Conservation (phyloP, 2,888 invertebrate genomes). For the Laothoe populi region DNA sequence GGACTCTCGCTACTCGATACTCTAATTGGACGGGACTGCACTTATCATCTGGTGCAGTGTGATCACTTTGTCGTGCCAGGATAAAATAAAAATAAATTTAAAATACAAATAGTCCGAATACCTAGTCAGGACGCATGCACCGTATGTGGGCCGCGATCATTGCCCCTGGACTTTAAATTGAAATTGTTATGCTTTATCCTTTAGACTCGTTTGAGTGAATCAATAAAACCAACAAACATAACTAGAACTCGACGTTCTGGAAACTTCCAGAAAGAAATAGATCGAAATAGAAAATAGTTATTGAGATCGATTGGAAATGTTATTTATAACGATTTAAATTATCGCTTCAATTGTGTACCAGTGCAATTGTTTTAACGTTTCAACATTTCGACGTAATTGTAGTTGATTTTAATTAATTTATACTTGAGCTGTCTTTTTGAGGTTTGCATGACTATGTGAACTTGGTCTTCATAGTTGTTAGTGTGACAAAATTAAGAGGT, state of each 20-base stretch:
- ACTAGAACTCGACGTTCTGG: neutral
- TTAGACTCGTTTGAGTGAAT: conserved; percentile 6
- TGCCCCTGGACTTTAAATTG: conserved; percentile 19
- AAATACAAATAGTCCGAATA: neutral
- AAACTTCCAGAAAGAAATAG: neutral
- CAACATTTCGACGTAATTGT: neutral
- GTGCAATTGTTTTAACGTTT: too few relatives aligned
- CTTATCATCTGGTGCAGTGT: too few relatives aligned
- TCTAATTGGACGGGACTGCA: too few relatives aligned
- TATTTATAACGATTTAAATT: too few relatives aligned
- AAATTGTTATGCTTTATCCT: conserved; percentile 15
- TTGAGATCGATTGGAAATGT: too few relatives aligned
- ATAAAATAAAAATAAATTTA: neutral
- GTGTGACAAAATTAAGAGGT: too few relatives aligned
- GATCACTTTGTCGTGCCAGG: too few relatives aligned
- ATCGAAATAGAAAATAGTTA: neutral
- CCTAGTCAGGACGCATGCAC: neutral
- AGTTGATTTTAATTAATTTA: neutral
- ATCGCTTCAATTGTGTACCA: neutral
- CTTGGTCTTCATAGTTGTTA: too few relatives aligned
- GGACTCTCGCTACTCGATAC: too few relatives aligned
- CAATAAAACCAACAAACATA: conserved; percentile 5
- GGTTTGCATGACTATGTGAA: too few relatives aligned
- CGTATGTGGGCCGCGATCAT: conserved; percentile 26
- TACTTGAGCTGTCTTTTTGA: too few relatives aligned